A percentile compares a stretch with the other conserved stretches of the same genome.
Evolutionary conservation across 2,888 invertebrate genomes (phyloP).

Genomic region (Oithona nana): DNA sequence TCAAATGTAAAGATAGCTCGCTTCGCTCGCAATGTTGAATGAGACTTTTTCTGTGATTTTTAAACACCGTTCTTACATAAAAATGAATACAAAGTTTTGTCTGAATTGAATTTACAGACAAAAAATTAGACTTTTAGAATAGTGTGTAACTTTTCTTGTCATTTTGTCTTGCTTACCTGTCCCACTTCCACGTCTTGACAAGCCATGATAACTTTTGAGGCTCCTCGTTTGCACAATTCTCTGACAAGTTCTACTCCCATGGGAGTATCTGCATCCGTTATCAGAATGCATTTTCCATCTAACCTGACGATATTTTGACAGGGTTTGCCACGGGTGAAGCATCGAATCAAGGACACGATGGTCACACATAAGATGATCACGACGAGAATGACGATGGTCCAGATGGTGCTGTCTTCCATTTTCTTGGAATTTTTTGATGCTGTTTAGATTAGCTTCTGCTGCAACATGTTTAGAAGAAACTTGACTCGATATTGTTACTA

Average conservation of each 20-base stretch:
- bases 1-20: too few species aligned
- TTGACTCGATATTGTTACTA: too few species aligned
- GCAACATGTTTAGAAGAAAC: too few species aligned
- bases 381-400: background rate
- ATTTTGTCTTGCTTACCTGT: background rate
- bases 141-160: background rate
- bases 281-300: slow-evolving; percentile 1
- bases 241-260: slow-evolving; percentile 6
- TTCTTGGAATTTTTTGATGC: background rate
- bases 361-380: background rate
- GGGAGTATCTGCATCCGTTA: slow-evolving; percentile 3
- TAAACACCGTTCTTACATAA: too few species aligned
- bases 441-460: too few species aligned
- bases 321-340: background rate
- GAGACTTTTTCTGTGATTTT: too few species aligned
- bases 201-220: slow-evolving; percentile 2
- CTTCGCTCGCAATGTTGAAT: too few species aligned
- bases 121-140: too few species aligned
- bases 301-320: background rate
- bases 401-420: background rate
- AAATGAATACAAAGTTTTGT: too few species aligned
- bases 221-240: slow-evolving; percentile 5
- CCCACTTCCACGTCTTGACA: background rate
- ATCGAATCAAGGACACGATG: slow-evolving; percentile 1
- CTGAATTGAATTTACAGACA: too few species aligned